Base-by-base conservation (phyloP, 2,888 invertebrate genomes). In the Ochropacha duplaris region DNA sequence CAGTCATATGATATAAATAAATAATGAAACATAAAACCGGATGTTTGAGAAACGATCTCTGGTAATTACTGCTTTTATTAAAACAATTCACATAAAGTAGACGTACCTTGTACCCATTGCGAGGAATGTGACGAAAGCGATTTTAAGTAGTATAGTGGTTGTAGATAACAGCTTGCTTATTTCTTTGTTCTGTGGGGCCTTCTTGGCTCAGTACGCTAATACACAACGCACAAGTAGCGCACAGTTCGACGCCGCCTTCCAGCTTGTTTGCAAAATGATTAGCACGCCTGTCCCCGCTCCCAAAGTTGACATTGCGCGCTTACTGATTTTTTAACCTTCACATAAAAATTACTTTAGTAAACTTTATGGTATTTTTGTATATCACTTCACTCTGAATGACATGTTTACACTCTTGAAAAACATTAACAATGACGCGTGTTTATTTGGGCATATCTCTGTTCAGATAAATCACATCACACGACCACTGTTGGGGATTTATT, bases 281-380 rank as follows among this genome's bases (percentile, higher is more conserved):
- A 92, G 78, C 90, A 86, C 77, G 69, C 78, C 86, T 81, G 85
- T 86, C 81, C 84, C 84, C 81, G 83, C 84, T 81, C 65, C 81
- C 81, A 84, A 86, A 87, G 88, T 88, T 86, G 87, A 89, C 90
- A 91, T 90, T 88, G 85, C 88, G 82, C 88, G 88, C 88, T 87
- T 84, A 86, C 83, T 71, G 85, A 86, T 86, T 88, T 85, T 86
- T 83, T 81, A 88, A 87, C 88, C 87, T 90, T 88, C 76, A 74
- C 74, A 72, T 81, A 80, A 69, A 82, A 86, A 88, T 85, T 82
- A 83, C 74, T 86, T 82, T 58, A 68, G 82, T 76, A 82, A 84
- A 86, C 84, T 80, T 63, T 58, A 66, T 57, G 58, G 66, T 79
- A 77, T 81, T 79, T 78, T 77, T 68, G 66, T 71, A 66, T 72